A percentile compares a stretch with the other conserved stretches of the same genome.
Evolutionary conservation across 1,140 invertebrate species (phyloP).

Genomic region (Drosophila kikkawai): DNA sequence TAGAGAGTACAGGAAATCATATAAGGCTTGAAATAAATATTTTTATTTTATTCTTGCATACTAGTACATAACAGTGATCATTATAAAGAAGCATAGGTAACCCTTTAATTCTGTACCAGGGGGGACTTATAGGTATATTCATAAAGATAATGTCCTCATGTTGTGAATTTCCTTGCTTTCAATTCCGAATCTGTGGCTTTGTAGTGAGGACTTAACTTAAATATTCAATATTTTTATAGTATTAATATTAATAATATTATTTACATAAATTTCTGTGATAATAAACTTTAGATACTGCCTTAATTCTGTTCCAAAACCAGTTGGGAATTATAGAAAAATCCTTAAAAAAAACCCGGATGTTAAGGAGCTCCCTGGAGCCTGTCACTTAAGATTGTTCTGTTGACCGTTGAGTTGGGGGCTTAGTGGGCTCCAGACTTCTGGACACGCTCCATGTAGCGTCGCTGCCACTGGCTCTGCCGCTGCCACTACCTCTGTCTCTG

Average conservation of each 20-base stretch:
- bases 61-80: too few relatives aligned
- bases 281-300: too few relatives aligned
- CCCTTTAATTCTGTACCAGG: too few relatives aligned
- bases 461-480: not conserved
- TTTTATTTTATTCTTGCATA: too few relatives aligned
- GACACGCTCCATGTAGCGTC: slow-evolving; percentile 57
- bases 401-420: slow-evolving; percentile 8
- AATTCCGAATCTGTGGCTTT: not conserved
- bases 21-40: too few relatives aligned
- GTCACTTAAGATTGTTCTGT: not conserved
- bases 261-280: not conserved
- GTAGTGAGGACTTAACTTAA: too few relatives aligned
- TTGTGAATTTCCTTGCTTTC: not conserved
- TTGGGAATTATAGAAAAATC: not conserved
- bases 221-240: too few relatives aligned
- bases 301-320: too few relatives aligned
- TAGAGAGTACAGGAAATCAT: too few relatives aligned
- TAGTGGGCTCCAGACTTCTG: slow-evolving; percentile 41
- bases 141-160: not conserved
- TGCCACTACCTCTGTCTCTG: slow-evolving; percentile 14
- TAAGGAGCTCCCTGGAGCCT: too few relatives aligned
- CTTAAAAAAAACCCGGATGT: not conserved
- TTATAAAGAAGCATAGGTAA: too few relatives aligned
- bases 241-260: not conserved
- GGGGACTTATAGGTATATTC: not conserved